Conservation (phyloP, 2,797 vertebrate species). For the Myotis findleyi region DNA sequence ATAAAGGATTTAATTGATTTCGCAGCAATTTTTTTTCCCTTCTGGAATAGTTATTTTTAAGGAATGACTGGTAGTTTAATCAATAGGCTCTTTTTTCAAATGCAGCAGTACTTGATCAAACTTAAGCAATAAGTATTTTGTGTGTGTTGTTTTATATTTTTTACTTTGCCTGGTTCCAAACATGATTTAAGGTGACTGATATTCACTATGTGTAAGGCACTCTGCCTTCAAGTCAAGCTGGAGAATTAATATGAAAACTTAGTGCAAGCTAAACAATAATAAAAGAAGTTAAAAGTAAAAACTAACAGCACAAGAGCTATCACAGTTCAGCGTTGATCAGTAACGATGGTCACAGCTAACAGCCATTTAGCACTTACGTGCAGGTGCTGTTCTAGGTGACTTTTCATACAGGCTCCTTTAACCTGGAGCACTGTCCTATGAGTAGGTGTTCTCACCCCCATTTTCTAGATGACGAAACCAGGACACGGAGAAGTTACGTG, state of each 20-base stretch:
- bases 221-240: constrained; percentile 9
- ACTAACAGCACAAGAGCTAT: background rate
- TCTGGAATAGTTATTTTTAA: constrained; percentile 20
- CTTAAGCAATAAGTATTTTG: background rate
- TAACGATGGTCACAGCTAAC: background rate
- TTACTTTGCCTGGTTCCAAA: background rate
- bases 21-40: background rate
- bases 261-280: constrained; percentile 23
- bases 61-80: background rate
- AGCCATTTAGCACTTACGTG: background rate
- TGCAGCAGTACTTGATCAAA: background rate
- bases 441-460: background rate
- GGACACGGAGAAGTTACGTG: background rate
- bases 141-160: background rate
- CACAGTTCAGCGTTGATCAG: background rate
- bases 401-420: background rate
- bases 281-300: background rate
- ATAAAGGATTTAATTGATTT: constrained; percentile 32
- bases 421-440: background rate
- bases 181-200: constrained; percentile 4
- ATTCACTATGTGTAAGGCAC: background rate
- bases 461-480: background rate
- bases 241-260: constrained; percentile 12
- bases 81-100: background rate
- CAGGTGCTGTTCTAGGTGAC: background rate